Percentiles rank a stretch among this genome's conserved stretches.
These are phyloP conservation scores for Brachirus orientalis DNA, from an alignment of 2,113 vertebrate genomes.

Conservation along the genomic window DNA sequence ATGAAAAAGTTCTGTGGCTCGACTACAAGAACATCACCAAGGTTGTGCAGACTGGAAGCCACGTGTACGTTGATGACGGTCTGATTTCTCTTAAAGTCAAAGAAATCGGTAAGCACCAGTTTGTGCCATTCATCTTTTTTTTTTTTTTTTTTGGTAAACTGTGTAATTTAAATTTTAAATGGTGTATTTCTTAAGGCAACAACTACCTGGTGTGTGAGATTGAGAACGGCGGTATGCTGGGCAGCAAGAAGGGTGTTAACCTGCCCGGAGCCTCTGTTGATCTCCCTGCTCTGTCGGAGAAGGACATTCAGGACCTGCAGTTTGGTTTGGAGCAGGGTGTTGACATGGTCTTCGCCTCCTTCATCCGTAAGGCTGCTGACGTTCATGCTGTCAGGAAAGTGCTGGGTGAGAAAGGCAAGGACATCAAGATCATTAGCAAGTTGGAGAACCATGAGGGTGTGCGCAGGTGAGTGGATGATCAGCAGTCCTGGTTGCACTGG, in stretches of 20 bases:
- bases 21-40: slow-evolving; percentile 98
- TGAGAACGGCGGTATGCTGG: slow-evolving; percentile 91
- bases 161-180: not conserved
- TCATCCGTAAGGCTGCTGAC: slow-evolving; percentile 95
- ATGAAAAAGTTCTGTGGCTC: slow-evolving; percentile 92
- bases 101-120: slow-evolving; percentile 85
- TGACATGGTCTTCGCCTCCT: slow-evolving; percentile 98
- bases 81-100: slow-evolving; percentile 94
- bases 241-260: slow-evolving; percentile 98
- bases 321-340: slow-evolving; percentile 95
- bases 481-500: not conserved
- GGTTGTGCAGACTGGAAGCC: slow-evolving; percentile 88
- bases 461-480: slow-evolving; percentile 82
- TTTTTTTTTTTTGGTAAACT: not conserved
- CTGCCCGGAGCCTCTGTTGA: slow-evolving; percentile 93
- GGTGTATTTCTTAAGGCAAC: slow-evolving; percentile 75
- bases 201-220: slow-evolving; percentile 88
- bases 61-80: slow-evolving; percentile 93
- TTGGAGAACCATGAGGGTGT: slow-evolving; percentile 98
- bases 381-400: slow-evolving; percentile 92
- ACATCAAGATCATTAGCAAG: slow-evolving; percentile 99
- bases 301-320: slow-evolving; percentile 94
- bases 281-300: slow-evolving; percentile 92
- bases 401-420: slow-evolving; percentile 95
- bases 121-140: not conserved